Conservation (phyloP, 2,113 vertebrate genomes). For the Promerops cafer region DNA sequence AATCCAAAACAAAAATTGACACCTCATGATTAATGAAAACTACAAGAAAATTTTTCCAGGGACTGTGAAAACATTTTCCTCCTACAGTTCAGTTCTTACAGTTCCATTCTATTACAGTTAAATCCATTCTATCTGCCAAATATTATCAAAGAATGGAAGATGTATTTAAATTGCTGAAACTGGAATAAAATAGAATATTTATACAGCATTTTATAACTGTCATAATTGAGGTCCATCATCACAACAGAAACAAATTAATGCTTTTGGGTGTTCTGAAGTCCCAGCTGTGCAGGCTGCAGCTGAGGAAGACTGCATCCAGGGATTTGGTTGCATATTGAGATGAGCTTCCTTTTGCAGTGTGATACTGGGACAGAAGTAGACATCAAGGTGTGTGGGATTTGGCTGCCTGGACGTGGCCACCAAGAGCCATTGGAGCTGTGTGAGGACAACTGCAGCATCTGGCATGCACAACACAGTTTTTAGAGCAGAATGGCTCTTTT, state of each 20-base stretch:
- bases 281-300: not conserved
- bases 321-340: not conserved
- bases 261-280: not conserved
- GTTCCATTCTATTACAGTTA: not conserved
- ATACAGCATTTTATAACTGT: not conserved
- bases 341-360: not conserved
- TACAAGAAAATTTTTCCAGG: conserved; percentile 20
- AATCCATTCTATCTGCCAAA: conserved; percentile 20
- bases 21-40: not conserved
- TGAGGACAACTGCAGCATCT: not conserved
- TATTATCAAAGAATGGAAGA: not conserved
- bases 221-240: not conserved
- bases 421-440: not conserved
- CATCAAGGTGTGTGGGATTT: not conserved
- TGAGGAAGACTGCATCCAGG: not conserved
- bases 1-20: conserved; percentile 25
- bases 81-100: not conserved
- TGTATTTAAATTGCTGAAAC: not conserved
- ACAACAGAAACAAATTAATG: not conserved
- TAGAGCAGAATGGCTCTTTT: not conserved
- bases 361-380: not conserved
- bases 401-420: not conserved
- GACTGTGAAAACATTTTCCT: conserved; percentile 6
- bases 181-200: not conserved
- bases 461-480: accelerated